These are phyloP conservation scores for Liparis tanakae DNA, from an alignment of 2,797 vertebrate genomes.

Conservation along the genomic window DNA sequence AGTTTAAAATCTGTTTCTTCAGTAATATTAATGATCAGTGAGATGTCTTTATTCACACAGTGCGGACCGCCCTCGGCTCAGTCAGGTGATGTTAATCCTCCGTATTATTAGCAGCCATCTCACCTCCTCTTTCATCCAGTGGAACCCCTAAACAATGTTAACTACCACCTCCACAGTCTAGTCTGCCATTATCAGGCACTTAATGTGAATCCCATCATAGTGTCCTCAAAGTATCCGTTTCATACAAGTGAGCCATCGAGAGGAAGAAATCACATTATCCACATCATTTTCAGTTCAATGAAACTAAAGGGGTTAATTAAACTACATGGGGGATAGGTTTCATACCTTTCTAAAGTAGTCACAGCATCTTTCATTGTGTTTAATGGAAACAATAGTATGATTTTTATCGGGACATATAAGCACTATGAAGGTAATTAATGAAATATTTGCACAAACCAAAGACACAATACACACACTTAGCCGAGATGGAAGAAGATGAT, in stretches of 20 bases:
- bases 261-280: constrained; percentile 55
- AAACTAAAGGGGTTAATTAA: constrained; percentile 42
- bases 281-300: constrained; percentile 18
- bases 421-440: constrained; percentile 1
- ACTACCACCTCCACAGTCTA: neutral
- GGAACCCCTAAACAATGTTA: constrained; percentile 34
- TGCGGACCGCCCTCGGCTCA: neutral
- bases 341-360: constrained; percentile 23
- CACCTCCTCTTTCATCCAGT: neutral
- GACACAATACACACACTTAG: neutral
- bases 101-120: neutral
- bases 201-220: constrained; percentile 22
- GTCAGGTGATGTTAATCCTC: constrained; percentile 13
- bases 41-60: neutral
- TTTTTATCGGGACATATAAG: neutral
- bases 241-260: constrained; percentile 23
- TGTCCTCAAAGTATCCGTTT: constrained; percentile 42
- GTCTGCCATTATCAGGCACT: constrained; percentile 2
- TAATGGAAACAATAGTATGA: constrained; percentile 15
- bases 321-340: constrained; percentile 28
- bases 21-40: neutral
- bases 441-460: constrained; percentile 8
- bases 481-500: neutral
- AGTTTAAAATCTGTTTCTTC: neutral
- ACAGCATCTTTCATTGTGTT: constrained; percentile 28